phyloP scores from a whole-genome alignment of 2,797 vertebrate genomes.

The Dallia pectoralis region DNA sequence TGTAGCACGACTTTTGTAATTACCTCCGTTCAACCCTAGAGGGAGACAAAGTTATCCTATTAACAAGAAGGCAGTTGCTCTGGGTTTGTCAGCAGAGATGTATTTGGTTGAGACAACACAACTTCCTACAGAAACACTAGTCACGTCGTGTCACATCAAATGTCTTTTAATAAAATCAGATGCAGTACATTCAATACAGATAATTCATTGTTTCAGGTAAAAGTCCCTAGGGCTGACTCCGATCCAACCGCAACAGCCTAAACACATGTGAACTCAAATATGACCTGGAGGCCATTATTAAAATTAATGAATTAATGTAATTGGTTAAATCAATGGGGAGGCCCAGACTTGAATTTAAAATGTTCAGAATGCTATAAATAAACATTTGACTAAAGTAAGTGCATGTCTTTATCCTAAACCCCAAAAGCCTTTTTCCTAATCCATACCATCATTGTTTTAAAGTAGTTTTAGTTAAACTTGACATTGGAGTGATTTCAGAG shows the following conservation, averaged over 20 bases:
- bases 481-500: too few relatives aligned
- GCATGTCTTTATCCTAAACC: too few relatives aligned
- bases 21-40: constrained; percentile 51
- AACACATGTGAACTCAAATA: background rate
- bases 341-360: too few relatives aligned
- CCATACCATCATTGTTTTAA: too few relatives aligned
- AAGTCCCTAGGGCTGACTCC: background rate
- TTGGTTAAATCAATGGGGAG: too few relatives aligned
- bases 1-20: constrained; percentile 20
- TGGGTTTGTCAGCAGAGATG: background rate
- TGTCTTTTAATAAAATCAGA: background rate
- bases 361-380: too few relatives aligned
- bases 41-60: constrained; percentile 52
- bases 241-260: background rate
- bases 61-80: constrained; percentile 15
- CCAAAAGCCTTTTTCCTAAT: too few relatives aligned
- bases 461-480: too few relatives aligned
- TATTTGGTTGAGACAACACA: background rate
- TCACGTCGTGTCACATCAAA: background rate
- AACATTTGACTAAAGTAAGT: too few relatives aligned
- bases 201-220: background rate
- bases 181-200: background rate
- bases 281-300: too few relatives aligned
- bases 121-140: background rate
- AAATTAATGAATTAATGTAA: too few relatives aligned